phyloP scores from a whole-genome alignment of 2,113 vertebrate species.

The Pluvialis apricaria region DNA sequence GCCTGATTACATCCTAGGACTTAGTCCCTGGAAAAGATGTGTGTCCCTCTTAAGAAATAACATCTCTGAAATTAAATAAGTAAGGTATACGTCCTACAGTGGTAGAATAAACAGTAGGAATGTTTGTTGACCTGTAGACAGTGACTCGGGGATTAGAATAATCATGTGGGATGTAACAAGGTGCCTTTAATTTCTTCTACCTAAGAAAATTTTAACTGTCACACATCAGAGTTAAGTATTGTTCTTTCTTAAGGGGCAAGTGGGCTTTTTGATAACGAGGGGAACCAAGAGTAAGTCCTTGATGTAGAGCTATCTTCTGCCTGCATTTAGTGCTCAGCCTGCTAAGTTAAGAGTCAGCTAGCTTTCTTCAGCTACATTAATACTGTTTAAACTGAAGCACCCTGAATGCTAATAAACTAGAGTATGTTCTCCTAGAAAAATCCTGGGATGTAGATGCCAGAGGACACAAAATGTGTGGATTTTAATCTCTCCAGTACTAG shows the following conservation, averaged over 20 bases:
- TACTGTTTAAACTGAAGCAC: background rate
- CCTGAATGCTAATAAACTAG: background rate
- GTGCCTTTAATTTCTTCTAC: background rate
- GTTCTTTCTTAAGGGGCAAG: background rate
- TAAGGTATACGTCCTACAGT: background rate
- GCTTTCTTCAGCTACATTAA: background rate
- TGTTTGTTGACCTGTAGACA: background rate
- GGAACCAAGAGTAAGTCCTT: background rate
- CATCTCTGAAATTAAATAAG: no score
- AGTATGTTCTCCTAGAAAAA: background rate
- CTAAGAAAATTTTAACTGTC: background rate
- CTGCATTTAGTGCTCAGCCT: background rate
- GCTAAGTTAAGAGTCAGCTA: background rate
- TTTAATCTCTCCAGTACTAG: background rate
- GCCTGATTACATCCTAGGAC: background rate
- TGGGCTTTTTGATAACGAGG: background rate
- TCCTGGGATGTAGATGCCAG: background rate
- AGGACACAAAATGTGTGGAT: background rate
- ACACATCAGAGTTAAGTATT: background rate
- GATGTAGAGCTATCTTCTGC: background rate
- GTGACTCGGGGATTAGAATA: background rate
- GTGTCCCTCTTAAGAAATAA: no score
- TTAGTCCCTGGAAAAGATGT: background rate
- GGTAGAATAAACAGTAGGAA: background rate
- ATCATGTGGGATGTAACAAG: no score